These are phyloP conservation scores for Halcyon malimbica DNA, from an alignment of 2,113 vertebrate species.

Conservation along the genomic window DNA sequence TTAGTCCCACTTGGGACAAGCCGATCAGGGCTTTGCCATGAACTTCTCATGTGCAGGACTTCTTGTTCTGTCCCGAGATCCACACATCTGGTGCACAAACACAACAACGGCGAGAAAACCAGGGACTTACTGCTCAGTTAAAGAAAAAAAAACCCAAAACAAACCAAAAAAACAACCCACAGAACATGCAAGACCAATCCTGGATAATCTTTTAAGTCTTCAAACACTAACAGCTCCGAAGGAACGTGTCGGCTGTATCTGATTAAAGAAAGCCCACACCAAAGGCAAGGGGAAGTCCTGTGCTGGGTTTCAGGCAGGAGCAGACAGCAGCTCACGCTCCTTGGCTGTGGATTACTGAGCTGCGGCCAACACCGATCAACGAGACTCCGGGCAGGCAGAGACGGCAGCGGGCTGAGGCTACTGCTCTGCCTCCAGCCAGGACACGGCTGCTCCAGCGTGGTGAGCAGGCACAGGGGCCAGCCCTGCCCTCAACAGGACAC, in stretches of 20 bases:
- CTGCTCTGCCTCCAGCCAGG: not conserved
- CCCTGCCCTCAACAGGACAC: not conserved
- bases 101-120: not conserved
- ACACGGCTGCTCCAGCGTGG: not conserved
- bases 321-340: not conserved
- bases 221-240: not conserved
- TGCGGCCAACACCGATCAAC: not conserved
- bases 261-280: not conserved
- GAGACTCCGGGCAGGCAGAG: not conserved
- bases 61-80: not conserved
- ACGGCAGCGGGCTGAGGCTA: not conserved
- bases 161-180: no score
- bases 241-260: accelerated
- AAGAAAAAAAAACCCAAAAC: not conserved
- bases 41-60: not conserved
- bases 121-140: not conserved
- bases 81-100: not conserved
- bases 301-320: not conserved
- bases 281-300: not conserved
- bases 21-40: not conserved
- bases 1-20: not conserved
- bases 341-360: not conserved
- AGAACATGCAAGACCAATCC: not conserved
- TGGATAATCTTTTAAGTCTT: not conserved
- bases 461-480: accelerated